Percentiles rank a stretch among this genome's conserved stretches.
These are phyloP conservation scores for Metallyticus violacea DNA, from an alignment of 2,888 invertebrate species.

Conservation along the genomic window DNA sequence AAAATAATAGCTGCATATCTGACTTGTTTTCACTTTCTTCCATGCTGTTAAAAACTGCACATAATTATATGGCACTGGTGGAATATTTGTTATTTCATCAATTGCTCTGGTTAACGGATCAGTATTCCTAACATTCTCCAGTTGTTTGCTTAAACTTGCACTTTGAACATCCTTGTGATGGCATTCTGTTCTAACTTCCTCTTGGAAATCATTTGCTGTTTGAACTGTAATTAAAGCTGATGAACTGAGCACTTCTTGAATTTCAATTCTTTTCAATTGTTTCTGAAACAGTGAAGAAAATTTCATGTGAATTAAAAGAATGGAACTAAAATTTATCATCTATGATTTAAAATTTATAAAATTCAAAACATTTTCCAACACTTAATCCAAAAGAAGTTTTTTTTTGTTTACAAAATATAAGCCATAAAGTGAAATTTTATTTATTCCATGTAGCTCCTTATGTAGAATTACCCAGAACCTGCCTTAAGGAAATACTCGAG, in stretches of 20 bases:
- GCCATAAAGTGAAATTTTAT: no score
- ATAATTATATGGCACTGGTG: constrained; percentile 56
- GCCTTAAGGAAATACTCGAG: no score
- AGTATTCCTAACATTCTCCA: not conserved
- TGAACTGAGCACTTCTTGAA: constrained; percentile 49
- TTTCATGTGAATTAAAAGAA: constrained; percentile 1
- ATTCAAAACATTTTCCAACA: no score
- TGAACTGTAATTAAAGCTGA: not conserved
- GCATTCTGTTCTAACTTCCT: not conserved
- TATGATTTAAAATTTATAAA: no score
- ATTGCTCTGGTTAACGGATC: no score
- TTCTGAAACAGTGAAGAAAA: constrained; percentile 46
- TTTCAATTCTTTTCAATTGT: constrained; percentile 54
- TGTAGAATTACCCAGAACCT: no score
- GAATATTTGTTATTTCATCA: constrained; percentile 37
- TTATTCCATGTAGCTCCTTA: no score
- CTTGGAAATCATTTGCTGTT: not conserved
- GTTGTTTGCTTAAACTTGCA: not conserved
- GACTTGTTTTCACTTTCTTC: constrained; percentile 54
- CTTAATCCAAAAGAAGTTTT: no score
- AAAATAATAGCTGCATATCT: constrained; percentile 56
- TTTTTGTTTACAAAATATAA: no score
- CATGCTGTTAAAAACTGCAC: constrained; percentile 65
- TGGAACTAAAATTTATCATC: no score
- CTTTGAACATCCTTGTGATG: not conserved